A percentile compares a stretch with the other conserved stretches of the same genome.
Evolutionary conservation across 2,113 vertebrate genomes (phyloP).

Genomic region (Pyxicephalus adspersus): DNA sequence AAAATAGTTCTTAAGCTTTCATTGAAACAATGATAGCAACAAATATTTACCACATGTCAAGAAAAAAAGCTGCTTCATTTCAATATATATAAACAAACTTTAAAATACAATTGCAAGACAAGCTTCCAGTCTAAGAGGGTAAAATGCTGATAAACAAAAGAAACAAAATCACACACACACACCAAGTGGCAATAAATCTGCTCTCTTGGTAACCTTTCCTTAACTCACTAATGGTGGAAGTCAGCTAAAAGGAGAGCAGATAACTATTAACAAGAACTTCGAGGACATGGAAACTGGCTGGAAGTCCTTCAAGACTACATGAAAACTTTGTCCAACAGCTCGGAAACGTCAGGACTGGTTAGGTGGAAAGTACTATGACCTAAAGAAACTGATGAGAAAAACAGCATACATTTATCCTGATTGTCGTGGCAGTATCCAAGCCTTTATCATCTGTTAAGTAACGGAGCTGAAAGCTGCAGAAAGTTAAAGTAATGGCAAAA

Average conservation of each 20-base stretch:
- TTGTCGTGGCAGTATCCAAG: constrained; percentile 26
- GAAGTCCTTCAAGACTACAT: constrained; percentile 36
- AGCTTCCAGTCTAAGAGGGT: too few relatives aligned
- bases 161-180: too few relatives aligned
- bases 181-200: too few relatives aligned
- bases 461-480: constrained; percentile 3
- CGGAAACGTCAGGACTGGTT: constrained; percentile 46
- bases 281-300: constrained; percentile 50
- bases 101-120: too few relatives aligned
- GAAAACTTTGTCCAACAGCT: constrained; percentile 37
- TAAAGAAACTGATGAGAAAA: constrained; percentile 50
- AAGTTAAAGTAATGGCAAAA: not conserved
- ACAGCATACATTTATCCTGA: constrained; percentile 30
- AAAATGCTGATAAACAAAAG: too few relatives aligned
- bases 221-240: not conserved
- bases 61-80: too few relatives aligned
- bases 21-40: too few relatives aligned
- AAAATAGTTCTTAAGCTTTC: too few relatives aligned
- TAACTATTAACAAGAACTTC: constrained; percentile 24
- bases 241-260: constrained; percentile 6
- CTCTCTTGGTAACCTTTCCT: too few relatives aligned
- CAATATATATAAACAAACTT: too few relatives aligned
- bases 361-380: constrained; percentile 44
- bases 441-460: constrained; percentile 48
- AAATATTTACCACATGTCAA: not conserved